A percentile compares a stretch with the other conserved stretches of the same genome.
These are phyloP conservation scores for Heptranchias perlo DNA, from an alignment of 2,113 vertebrate genomes.

Conservation along the genomic window DNA sequence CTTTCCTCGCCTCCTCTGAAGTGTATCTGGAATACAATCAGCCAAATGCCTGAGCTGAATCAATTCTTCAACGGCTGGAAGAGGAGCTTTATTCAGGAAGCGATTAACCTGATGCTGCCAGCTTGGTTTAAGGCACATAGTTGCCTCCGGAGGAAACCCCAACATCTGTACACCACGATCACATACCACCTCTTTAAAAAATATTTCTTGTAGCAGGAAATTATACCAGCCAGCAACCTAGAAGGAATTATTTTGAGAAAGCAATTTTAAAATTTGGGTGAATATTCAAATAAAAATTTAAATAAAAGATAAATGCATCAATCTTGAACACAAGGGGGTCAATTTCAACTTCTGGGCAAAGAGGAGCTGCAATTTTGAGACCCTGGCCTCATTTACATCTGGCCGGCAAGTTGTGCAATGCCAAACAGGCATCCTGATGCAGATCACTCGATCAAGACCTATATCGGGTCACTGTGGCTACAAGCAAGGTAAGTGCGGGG, in stretches of 20 bases:
- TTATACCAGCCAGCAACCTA: slow-evolving; percentile 57
- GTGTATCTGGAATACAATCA: slow-evolving; percentile 45
- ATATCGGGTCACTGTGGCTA: neutral
- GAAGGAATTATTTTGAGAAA: neutral
- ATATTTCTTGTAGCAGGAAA: slow-evolving; percentile 52
- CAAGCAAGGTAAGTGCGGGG: neutral
- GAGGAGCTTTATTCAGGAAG: slow-evolving; percentile 53
- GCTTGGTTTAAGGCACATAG: neutral
- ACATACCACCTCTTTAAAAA: slow-evolving; percentile 58
- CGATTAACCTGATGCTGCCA: slow-evolving; percentile 49
- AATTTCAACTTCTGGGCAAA: neutral
- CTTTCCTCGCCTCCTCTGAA: slow-evolving; percentile 46
- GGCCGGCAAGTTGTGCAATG: neutral
- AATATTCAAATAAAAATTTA: neutral
- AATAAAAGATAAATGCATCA: neutral
- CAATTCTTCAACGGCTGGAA: slow-evolving; percentile 56
- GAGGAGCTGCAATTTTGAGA: neutral
- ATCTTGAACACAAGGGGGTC: neutral
- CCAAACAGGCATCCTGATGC: neutral
- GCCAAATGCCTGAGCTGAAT: slow-evolving; percentile 54
- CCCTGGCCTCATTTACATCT: neutral
- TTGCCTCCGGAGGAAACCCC: neutral
- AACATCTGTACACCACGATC: neutral
- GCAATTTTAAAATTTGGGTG: neutral
- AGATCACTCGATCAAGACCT: too few species aligned